A percentile compares a stretch with the other conserved stretches of the same genome.
These are phyloP conservation scores for Emydura subglobosa DNA, from an alignment of 2,113 vertebrate species.

Conservation along the genomic window DNA sequence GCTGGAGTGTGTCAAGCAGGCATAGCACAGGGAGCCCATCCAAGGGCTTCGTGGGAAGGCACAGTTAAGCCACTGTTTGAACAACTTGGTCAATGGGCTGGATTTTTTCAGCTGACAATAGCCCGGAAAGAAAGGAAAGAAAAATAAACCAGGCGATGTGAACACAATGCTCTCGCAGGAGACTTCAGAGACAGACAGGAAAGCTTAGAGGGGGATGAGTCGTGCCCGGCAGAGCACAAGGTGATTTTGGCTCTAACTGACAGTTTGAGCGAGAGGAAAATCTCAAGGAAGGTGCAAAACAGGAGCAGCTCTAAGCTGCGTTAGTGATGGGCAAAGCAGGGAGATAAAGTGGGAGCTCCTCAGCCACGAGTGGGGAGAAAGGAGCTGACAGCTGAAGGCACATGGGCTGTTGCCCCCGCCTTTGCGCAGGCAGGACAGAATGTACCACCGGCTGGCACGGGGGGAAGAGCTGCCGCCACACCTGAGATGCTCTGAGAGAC, in stretches of 20 bases:
- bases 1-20: slow-evolving; percentile 69
- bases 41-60: slow-evolving; percentile 71
- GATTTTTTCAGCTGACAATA: slow-evolving; percentile 75
- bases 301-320: neutral
- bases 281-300: neutral
- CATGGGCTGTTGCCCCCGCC: neutral
- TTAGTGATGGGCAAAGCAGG: neutral
- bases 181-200: slow-evolving; percentile 67
- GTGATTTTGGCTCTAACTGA: slow-evolving; percentile 69
- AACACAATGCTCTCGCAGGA: slow-evolving; percentile 65
- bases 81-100: slow-evolving; percentile 74
- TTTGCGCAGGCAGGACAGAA: neutral
- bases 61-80: slow-evolving; percentile 78
- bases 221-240: slow-evolving; percentile 53
- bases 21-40: slow-evolving; percentile 65
- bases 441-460: neutral
- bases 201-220: slow-evolving; percentile 57
- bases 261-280: slow-evolving; percentile 48
- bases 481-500: neutral
- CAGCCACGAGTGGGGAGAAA: neutral
- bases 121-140: slow-evolving; percentile 54
- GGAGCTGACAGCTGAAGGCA: neutral
- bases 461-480: neutral
- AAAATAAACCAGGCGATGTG: slow-evolving; percentile 66
- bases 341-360: neutral